Conservation (phyloP, 2,113 vertebrate genomes). For the Scortum barcoo region DNA sequence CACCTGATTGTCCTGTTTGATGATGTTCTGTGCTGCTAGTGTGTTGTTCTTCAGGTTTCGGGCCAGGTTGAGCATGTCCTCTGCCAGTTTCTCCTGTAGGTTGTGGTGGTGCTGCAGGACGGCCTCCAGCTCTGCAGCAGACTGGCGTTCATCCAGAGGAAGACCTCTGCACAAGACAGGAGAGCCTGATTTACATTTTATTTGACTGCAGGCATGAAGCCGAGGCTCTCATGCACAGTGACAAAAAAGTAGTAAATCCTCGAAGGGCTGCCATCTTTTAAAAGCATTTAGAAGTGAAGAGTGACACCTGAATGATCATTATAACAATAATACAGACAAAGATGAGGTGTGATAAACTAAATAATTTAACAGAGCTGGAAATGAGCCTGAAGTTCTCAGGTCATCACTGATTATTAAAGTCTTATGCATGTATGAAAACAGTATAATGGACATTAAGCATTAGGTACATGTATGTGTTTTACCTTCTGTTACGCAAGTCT, state of each 20-base stretch:
- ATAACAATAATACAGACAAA: background rate
- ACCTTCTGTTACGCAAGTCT: constrained; percentile 89
- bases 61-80: constrained; percentile 97
- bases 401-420: background rate
- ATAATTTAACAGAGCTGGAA: background rate
- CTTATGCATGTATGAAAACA: background rate
- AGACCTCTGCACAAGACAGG: constrained; percentile 73
- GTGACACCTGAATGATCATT: background rate
- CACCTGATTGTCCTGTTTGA: constrained; percentile 99
- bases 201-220: background rate
- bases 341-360: background rate
- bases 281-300: background rate
- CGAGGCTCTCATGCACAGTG: background rate
- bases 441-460: background rate
- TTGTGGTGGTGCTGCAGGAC: constrained; percentile 93
- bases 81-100: constrained; percentile 95
- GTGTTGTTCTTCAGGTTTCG: constrained; percentile 97
- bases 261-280: background rate
- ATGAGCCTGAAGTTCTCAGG: background rate
- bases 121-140: constrained; percentile 90
- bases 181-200: background rate
- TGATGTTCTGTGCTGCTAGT: constrained; percentile 94
- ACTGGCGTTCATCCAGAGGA: constrained; percentile 90
- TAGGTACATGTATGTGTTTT: constrained; percentile 33
- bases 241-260: background rate